These are phyloP conservation scores for Lycaena phlaeas DNA, from an alignment of 2,888 invertebrate genomes.

Conservation along the genomic window DNA sequence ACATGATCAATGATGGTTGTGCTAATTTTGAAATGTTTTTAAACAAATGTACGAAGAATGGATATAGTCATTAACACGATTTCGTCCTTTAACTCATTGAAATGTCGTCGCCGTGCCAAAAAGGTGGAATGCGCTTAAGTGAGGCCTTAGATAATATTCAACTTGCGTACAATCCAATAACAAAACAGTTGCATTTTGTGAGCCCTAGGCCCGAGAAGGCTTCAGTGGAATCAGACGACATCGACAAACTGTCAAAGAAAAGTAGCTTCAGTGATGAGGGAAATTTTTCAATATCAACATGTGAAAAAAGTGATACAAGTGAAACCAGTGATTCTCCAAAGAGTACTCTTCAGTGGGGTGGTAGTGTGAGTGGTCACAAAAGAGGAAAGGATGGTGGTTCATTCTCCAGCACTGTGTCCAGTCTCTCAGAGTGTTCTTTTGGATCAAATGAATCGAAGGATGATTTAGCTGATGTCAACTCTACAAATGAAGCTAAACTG, in stretches of 20 bases:
- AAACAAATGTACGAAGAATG: slow-evolving; percentile 29
- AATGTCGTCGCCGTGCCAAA: slow-evolving; percentile 60
- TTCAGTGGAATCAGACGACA: slow-evolving; percentile 42
- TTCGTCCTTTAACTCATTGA: slow-evolving; percentile 30
- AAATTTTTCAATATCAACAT: slow-evolving; percentile 62
- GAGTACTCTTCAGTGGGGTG: slow-evolving; percentile 64
- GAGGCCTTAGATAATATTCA: slow-evolving; percentile 82
- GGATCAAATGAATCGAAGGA: slow-evolving; percentile 73
- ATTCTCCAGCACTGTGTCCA: slow-evolving; percentile 80
- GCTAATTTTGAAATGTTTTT: slow-evolving; percentile 7
- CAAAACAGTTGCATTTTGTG: slow-evolving; percentile 79
- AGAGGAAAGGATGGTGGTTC: slow-evolving; percentile 75
- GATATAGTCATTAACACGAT: slow-evolving; percentile 32
- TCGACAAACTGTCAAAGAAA: slow-evolving; percentile 62
- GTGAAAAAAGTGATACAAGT: slow-evolving; percentile 68
- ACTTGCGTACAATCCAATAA: slow-evolving; percentile 81
- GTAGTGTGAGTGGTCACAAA: slow-evolving; percentile 62
- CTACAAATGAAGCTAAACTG: slow-evolving; percentile 53
- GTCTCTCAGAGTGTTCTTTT: slow-evolving; percentile 79
- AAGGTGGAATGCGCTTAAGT: slow-evolving; percentile 75
- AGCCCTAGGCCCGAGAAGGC: slow-evolving; percentile 55
- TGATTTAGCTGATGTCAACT: slow-evolving; percentile 35
- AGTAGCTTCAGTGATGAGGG: slow-evolving; percentile 69
- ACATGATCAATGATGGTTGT: slow-evolving; percentile 1
- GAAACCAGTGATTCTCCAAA: slow-evolving; percentile 68